Evolutionary conservation across 2,888 invertebrate genomes (phyloP).

Genomic region (Leptinotarsa tumamoca): DNA sequence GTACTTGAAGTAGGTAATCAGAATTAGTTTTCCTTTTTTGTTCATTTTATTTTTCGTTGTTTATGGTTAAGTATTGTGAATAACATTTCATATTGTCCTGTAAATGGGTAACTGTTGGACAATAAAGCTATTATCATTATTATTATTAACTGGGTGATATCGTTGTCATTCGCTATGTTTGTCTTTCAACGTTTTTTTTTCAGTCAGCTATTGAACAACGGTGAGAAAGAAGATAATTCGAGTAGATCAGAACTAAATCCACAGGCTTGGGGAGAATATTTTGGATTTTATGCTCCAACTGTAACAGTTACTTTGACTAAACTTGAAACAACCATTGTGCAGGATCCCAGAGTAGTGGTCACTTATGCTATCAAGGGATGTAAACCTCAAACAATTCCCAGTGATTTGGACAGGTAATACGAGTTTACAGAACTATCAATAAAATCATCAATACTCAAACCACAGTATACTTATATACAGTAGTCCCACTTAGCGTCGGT

Average conservation of each 20-base stretch:
- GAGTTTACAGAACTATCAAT: not conserved
- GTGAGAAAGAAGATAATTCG: not conserved
- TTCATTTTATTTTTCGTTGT: too few species aligned
- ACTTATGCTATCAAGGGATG: conserved; percentile 65
- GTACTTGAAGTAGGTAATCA: too few species aligned
- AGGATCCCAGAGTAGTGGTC: conserved; percentile 61
- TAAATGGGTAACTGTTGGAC: too few species aligned
- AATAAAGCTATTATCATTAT: too few species aligned
- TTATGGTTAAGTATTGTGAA: too few species aligned
- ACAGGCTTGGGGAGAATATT: conserved; percentile 62
- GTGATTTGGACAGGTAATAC: conserved; percentile 55
- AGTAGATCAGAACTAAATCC: conserved; percentile 40
- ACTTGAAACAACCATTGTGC: conserved; percentile 56
- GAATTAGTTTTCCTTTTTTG: too few species aligned
- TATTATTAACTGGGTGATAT: too few species aligned
- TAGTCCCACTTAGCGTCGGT: too few species aligned
- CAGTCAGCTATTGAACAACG: not conserved
- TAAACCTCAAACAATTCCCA: conserved; percentile 61
- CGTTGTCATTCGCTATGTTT: too few species aligned
- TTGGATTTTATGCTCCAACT: conserved; percentile 61
- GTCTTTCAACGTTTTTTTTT: not conserved
- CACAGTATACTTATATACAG: too few species aligned
- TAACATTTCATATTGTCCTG: too few species aligned
- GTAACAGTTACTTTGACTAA: conserved; percentile 59
- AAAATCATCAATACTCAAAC: not conserved